phyloP scores from a whole-genome alignment of 2,113 vertebrate genomes.

The Dicentrarchus labrax region DNA sequence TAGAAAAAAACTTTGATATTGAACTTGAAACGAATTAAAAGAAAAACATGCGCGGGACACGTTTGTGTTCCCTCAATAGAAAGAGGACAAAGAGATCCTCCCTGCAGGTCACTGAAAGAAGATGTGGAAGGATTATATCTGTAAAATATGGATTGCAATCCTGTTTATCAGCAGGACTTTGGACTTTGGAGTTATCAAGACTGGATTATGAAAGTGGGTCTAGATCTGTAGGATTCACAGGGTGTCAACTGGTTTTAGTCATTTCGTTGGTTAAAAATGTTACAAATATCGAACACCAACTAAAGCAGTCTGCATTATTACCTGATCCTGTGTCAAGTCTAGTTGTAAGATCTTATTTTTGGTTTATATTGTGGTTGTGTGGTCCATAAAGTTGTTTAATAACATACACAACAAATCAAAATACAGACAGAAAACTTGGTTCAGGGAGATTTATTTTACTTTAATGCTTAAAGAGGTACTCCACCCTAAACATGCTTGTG shows the following conservation, averaged over 20 bases:
- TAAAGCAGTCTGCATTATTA: not conserved
- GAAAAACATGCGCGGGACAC: not conserved
- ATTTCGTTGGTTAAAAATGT: not conserved
- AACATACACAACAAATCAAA: not conserved
- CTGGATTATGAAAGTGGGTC: not conserved
- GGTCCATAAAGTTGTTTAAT: not conserved
- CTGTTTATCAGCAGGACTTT: not conserved
- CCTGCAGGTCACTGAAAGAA: too few relatives aligned
- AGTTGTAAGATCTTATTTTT: not conserved
- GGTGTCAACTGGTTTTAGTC: too few relatives aligned
- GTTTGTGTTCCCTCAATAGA: not conserved
- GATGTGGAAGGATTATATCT: not conserved
- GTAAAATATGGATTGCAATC: not conserved
- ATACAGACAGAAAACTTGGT: not conserved
- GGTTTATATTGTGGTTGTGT: not conserved
- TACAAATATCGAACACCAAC: not conserved
- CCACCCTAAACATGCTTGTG: not conserved
- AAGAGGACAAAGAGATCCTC: not conserved
- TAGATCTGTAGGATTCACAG: too few relatives aligned
- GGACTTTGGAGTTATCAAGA: not conserved
- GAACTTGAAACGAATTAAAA: not conserved
- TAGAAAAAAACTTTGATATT: not conserved
- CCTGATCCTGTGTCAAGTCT: not conserved
- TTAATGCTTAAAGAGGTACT: too few relatives aligned
- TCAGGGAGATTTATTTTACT: not conserved